phyloP scores from a whole-genome alignment of 1,140 invertebrate species.

The Hirudo medicinalis region DNA sequence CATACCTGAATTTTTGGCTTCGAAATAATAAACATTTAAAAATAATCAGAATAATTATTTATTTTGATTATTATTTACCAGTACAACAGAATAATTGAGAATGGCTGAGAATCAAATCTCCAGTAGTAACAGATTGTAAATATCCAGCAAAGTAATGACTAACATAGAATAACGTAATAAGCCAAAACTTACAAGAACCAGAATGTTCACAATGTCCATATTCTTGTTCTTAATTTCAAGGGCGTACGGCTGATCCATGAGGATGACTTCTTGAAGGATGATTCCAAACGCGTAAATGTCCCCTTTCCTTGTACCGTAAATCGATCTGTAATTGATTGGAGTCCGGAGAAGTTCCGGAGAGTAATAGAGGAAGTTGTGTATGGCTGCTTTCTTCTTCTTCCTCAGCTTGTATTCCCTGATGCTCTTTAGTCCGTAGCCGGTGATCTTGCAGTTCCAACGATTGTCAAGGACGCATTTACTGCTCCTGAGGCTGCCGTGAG shows the following conservation, averaged over 20 bases:
- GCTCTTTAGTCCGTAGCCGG: conserved; percentile 76
- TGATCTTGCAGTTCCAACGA: conserved; percentile 90
- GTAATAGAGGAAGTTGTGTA: not conserved
- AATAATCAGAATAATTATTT: too few relatives aligned
- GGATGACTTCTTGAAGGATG: conserved; percentile 7
- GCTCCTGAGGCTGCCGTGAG: conserved; percentile 89
- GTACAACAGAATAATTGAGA: too few relatives aligned
- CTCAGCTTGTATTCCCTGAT: not conserved
- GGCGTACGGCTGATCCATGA: conserved; percentile 10
- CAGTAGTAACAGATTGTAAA: too few relatives aligned
- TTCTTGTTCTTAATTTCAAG: conserved; percentile 6
- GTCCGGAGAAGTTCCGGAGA: conserved; percentile 11
- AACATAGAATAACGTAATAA: too few relatives aligned
- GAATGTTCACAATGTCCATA: not conserved
- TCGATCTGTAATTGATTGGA: not conserved
- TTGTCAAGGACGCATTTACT: conserved; percentile 95
- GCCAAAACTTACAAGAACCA: not conserved
- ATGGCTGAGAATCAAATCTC: too few relatives aligned
- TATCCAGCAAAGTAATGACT: too few relatives aligned
- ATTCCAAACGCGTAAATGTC: conserved; percentile 15
- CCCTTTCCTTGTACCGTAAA: conserved; percentile 5
- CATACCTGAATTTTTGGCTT: too few relatives aligned
- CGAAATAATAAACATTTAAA: too few relatives aligned
- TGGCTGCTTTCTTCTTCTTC: not conserved
- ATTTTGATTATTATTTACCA: too few relatives aligned